phyloP scores from a whole-genome alignment of 2,113 vertebrate species.

The Saguinus imperator region DNA sequence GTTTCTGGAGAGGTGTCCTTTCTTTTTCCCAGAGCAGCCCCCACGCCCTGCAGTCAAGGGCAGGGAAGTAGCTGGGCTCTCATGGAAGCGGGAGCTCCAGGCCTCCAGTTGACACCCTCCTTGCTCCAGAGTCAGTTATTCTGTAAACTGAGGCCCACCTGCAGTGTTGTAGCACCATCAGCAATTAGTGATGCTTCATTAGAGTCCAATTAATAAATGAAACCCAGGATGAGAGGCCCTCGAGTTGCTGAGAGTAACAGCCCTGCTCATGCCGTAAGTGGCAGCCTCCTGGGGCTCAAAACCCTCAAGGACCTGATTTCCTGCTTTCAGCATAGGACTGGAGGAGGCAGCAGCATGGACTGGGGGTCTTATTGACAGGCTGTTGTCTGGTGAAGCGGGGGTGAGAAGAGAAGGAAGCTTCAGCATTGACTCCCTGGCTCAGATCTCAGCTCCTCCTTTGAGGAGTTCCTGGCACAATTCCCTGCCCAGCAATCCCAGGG shows the following conservation, averaged over 20 bases:
- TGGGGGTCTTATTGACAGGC: accelerated
- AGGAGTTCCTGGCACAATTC: not conserved
- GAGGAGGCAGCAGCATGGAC: not conserved
- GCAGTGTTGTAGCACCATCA: not conserved
- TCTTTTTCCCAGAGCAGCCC: not conserved
- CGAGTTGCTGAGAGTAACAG: not conserved
- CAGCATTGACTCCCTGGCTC: not conserved
- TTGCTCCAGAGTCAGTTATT: not conserved
- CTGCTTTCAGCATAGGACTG: not conserved
- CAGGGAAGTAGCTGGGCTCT: too few species aligned
- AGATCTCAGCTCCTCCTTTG: not conserved
- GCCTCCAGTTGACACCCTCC: not conserved
- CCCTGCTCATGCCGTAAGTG: not conserved
- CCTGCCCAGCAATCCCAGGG: slow-evolving; percentile 38
- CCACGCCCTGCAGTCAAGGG: not conserved
- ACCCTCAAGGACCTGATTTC: not conserved
- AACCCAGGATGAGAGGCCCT: slow-evolving; percentile 31
- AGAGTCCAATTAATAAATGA: slow-evolving; percentile 59
- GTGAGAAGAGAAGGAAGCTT: not conserved
- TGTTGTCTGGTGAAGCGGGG: not conserved
- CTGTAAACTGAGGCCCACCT: not conserved
- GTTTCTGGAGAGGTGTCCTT: not conserved
- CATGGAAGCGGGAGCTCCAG: not conserved
- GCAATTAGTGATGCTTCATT: slow-evolving; percentile 55
- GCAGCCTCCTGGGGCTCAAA: not conserved